phyloP scores from a whole-genome alignment of 2,797 vertebrate genomes.

The Periophthalmus magnuspinnatus region DNA sequence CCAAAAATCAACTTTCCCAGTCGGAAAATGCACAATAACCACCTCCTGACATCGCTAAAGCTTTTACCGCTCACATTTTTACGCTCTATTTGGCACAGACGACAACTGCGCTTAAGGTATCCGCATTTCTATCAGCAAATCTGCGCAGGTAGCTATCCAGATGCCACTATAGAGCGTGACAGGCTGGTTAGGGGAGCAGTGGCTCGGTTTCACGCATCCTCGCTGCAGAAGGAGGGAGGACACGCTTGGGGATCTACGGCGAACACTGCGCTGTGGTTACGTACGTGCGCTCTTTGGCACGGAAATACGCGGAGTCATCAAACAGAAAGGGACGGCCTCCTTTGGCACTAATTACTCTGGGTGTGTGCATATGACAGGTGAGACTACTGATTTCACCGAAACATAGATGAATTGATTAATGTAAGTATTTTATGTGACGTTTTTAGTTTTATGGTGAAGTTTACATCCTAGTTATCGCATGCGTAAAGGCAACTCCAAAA shows the following conservation, averaged over 20 bases:
- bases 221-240: slow-evolving; percentile 22
- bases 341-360: slow-evolving; percentile 30
- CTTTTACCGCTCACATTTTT: neutral
- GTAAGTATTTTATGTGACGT: no score
- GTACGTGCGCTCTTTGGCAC: slow-evolving; percentile 31
- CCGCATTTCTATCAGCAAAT: slow-evolving; percentile 19
- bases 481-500: no score
- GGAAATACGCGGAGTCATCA: slow-evolving; percentile 15
- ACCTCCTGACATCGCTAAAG: slow-evolving; percentile 35
- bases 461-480: no score
- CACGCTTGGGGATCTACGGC: slow-evolving; percentile 40
- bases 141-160: slow-evolving; percentile 4
- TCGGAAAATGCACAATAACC: slow-evolving; percentile 31
- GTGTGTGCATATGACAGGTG: neutral
- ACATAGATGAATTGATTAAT: no score
- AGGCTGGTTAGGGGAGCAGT: slow-evolving; percentile 27
- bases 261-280: slow-evolving; percentile 17
- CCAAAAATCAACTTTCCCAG: slow-evolving; percentile 38
- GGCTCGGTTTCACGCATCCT: slow-evolving; percentile 38
- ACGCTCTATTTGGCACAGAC: neutral
- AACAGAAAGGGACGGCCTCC: slow-evolving; percentile 29
- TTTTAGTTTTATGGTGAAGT: no score
- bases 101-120: neutral
- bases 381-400: no score
- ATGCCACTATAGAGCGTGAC: slow-evolving; percentile 2